These are phyloP conservation scores for Drosophila robusta DNA, from an alignment of 2,888 invertebrate species.

Conservation along the genomic window DNA sequence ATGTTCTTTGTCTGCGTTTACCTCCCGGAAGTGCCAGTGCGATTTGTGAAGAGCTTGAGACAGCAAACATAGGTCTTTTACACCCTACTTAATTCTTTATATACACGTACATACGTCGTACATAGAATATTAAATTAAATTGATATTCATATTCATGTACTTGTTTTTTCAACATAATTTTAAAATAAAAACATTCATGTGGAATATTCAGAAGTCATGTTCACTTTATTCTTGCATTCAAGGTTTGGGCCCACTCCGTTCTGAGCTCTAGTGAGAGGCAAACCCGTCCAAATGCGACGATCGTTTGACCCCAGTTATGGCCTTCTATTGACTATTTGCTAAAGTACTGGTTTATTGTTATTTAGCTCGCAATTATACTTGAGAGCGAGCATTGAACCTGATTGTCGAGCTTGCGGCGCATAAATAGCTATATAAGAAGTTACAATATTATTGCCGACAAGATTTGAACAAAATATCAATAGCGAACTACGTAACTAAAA, in stretches of 20 bases:
- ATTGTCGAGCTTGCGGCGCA: neutral
- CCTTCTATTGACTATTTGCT: slow-evolving; percentile 31
- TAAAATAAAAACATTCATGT: slow-evolving; percentile 50
- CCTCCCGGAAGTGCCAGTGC: slow-evolving; percentile 89
- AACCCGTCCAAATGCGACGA: neutral
- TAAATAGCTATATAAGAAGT: neutral
- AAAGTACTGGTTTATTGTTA: neutral
- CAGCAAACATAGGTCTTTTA: slow-evolving; percentile 59
- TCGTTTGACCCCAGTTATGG: slow-evolving; percentile 8
- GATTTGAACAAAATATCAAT: neutral
- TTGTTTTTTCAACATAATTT: slow-evolving; percentile 30
- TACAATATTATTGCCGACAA: too few species aligned
- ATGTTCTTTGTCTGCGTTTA: slow-evolving; percentile 87
- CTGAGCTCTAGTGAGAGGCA: slow-evolving; percentile 8
- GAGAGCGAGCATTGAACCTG: slow-evolving; percentile 44
- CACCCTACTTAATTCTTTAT: slow-evolving; percentile 31
- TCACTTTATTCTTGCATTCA: slow-evolving; percentile 14
- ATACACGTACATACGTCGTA: slow-evolving; percentile 27
- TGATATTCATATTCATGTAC: slow-evolving; percentile 45
- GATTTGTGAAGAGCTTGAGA: slow-evolving; percentile 87
- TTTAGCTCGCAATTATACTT: slow-evolving; percentile 6
- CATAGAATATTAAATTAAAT: slow-evolving; percentile 44
- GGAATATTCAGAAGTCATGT: slow-evolving; percentile 7
- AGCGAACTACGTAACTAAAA: neutral
- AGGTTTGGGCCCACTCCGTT: slow-evolving; percentile 13